These are phyloP conservation scores for Aradus depressus DNA, from an alignment of 2,888 invertebrate genomes.

Conservation along the genomic window DNA sequence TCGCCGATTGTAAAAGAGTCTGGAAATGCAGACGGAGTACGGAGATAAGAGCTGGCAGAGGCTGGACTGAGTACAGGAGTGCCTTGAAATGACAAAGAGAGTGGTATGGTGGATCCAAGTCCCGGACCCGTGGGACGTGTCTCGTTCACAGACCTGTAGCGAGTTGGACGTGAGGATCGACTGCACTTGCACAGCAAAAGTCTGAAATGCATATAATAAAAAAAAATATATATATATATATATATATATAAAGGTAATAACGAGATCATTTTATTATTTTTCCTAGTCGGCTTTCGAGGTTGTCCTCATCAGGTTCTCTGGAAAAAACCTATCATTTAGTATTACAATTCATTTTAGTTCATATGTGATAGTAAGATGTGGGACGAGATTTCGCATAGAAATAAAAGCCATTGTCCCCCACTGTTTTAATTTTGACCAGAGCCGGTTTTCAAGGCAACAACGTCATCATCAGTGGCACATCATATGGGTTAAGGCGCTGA, in stretches of 20 bases:
- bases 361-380: too few species aligned
- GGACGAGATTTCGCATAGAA: too few species aligned
- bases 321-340: too few species aligned
- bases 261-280: neutral
- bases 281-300: neutral
- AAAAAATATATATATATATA: neutral
- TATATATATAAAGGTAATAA: neutral
- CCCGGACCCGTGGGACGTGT: slow-evolving; percentile 52
- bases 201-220: too few species aligned
- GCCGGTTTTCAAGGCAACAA: too few species aligned
- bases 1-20: slow-evolving; percentile 23
- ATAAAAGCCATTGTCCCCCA: too few species aligned
- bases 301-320: neutral
- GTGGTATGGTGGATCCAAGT: slow-evolving; percentile 56
- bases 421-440: too few species aligned
- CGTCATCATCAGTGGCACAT: too few species aligned
- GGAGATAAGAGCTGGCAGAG: slow-evolving; percentile 21
- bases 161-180: slow-evolving; percentile 37
- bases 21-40: slow-evolving; percentile 24
- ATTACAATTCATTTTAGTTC: too few species aligned
- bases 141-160: slow-evolving; percentile 43
- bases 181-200: slow-evolving; percentile 63
- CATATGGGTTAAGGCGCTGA: too few species aligned
- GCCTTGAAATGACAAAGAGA: slow-evolving; percentile 64
- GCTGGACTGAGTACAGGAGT: slow-evolving; percentile 37